Base-by-base conservation (phyloP, 2,888 invertebrate genomes). In the Eumacrocentrus americanus region DNA sequence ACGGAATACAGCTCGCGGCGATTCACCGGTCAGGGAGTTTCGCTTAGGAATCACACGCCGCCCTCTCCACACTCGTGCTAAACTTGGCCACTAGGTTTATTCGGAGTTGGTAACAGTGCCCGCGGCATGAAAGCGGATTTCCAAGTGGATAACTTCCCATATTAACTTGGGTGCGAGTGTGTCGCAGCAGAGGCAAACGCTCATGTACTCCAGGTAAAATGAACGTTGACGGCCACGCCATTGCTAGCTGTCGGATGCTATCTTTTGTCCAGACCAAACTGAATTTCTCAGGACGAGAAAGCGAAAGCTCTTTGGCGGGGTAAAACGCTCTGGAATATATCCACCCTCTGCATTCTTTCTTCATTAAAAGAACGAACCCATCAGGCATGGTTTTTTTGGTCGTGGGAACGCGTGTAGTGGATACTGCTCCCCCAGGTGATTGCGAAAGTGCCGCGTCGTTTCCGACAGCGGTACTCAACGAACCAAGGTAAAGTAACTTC, bases 61-160 rank as follows among this genome's bases (percentile, higher is more conserved):
- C n/a, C 7, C 34, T 22, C 5, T 56, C 56, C 46, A 52, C 63
- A 44, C 12, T 25, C 18, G 16, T 12, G n/a, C 34, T 16, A 58
- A 58, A 58, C 58, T 58, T 42, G 46, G 55, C 63, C 53, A 47
- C 53, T 51, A 44, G 58, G 61, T 67, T 67, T 68, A 67, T 67
- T 63, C 63, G 34, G 62, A 68, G 62, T 65, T 67, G 20, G 61
- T 44, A 63, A 61, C 60, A 63, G 62, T 67, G 63, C 65, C 65
- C 56, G 58, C 63, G 67, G 72, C 69, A 69, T 74, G 72, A 72
- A 67, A 68, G 69, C 63, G 73, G 73, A 76, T 77, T 73, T 70
- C 76, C 75, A 77, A 76, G 76, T 73, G 76, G 76, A 74, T 75
- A 78, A 77, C 71, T 78, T 75, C 68, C 66, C 68, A 70, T 74